phyloP scores from a whole-genome alignment of 2,888 invertebrate genomes.

The Carcina quercana region DNA sequence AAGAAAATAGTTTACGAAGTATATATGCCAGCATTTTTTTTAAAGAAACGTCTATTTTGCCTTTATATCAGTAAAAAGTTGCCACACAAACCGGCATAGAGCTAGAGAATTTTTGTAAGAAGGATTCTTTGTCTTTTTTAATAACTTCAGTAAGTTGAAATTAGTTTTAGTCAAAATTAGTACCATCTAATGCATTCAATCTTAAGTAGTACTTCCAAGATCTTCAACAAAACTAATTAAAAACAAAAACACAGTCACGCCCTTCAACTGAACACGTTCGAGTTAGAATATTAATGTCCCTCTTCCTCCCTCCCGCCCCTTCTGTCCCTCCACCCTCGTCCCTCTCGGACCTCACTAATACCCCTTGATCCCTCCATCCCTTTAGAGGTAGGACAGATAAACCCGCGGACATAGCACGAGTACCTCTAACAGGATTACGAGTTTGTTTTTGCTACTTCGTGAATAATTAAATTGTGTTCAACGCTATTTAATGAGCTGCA shows the following conservation, averaged over 20 bases:
- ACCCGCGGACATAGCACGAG: slow-evolving; percentile 28
- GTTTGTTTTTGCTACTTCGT: slow-evolving; percentile 46
- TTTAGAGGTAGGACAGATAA: slow-evolving; percentile 23
- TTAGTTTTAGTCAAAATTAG: too few relatives aligned
- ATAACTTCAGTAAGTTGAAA: too few relatives aligned
- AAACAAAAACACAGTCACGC: slow-evolving; percentile 35
- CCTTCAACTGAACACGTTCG: slow-evolving; percentile 45
- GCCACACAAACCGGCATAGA: too few relatives aligned
- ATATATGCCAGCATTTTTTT: too few relatives aligned
- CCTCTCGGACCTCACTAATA: slow-evolving; percentile 40
- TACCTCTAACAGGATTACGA: slow-evolving; percentile 52
- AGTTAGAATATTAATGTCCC: slow-evolving; percentile 65
- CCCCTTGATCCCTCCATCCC: slow-evolving; percentile 38
- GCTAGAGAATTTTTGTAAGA: too few relatives aligned
- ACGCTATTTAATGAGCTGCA: slow-evolving; percentile 5
- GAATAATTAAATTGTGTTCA: slow-evolving; percentile 43
- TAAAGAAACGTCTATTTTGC: too few relatives aligned
- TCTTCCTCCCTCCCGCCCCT: slow-evolving; percentile 19
- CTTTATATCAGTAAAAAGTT: too few relatives aligned
- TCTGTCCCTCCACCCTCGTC: slow-evolving; percentile 16
- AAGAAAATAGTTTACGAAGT: too few relatives aligned
- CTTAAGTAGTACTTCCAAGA: too few relatives aligned
- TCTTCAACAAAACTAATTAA: too few relatives aligned
- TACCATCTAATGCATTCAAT: too few relatives aligned
- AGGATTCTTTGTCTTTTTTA: too few relatives aligned